Evolutionary conservation across 2,797 vertebrate species (phyloP).

Genomic region (Pseudopleuronectes americanus): DNA sequence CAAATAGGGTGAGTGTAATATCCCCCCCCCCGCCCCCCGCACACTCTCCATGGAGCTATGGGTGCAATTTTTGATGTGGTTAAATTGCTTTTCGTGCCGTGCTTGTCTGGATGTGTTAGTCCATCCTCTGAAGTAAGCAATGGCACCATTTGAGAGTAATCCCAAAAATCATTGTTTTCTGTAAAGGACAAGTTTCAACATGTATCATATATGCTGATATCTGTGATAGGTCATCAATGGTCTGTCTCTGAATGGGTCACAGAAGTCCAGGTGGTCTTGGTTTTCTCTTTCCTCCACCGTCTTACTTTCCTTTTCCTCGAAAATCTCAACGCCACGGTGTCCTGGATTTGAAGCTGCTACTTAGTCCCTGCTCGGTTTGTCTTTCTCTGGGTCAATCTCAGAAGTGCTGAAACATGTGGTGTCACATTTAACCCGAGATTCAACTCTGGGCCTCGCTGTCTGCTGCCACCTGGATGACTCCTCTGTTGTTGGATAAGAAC

Average conservation of each 20-base stretch:
- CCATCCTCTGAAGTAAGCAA: neutral
- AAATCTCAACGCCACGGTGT: neutral
- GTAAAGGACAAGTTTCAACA: neutral
- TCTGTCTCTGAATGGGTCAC: neutral
- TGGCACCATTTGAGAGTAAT: no score
- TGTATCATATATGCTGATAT: neutral
- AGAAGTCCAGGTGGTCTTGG: neutral
- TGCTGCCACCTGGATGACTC: neutral
- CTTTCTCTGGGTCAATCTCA: neutral
- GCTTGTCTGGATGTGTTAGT: neutral
- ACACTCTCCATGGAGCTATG: no score
- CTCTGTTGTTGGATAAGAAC: conserved; percentile 7
- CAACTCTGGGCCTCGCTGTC: conserved; percentile 8
- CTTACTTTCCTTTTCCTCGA: neutral
- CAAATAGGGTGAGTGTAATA: neutral
- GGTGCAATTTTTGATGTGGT: neutral
- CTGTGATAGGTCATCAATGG: neutral
- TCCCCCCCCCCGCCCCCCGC: no score
- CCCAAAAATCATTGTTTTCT: no score
- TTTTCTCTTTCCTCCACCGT: conserved; percentile 5
- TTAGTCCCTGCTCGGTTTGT: neutral
- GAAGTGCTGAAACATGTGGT: neutral
- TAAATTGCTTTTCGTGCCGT: neutral
- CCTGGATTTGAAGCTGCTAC: neutral
- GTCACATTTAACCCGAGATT: conserved; percentile 11